These are phyloP conservation scores for Centroberyx gerrardi DNA, from an alignment of 2,797 vertebrate genomes.

Conservation along the genomic window DNA sequence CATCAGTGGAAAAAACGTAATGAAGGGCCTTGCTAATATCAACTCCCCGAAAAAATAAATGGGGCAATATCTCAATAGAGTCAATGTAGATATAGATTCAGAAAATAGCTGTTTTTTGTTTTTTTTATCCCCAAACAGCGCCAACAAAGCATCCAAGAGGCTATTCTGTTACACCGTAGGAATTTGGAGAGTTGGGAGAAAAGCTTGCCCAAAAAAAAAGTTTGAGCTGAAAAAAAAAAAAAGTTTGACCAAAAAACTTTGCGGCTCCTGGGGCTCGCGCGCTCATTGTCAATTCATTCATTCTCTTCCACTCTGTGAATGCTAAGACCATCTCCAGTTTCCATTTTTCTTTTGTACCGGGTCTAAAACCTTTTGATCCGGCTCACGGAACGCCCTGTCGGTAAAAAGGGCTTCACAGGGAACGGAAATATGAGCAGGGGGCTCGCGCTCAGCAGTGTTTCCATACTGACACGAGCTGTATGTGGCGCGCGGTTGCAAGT, in stretches of 20 bases:
- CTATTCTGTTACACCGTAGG: neutral
- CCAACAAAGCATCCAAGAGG: no score
- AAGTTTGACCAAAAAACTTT: slow-evolving; percentile 49
- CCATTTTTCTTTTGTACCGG: slow-evolving; percentile 92
- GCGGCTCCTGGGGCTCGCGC: slow-evolving; percentile 86
- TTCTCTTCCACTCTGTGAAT: slow-evolving; percentile 86
- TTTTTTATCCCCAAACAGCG: no score
- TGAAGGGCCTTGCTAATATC: no score
- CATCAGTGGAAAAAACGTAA: no score
- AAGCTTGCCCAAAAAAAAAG: slow-evolving; percentile 5
- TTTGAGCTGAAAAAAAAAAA: neutral
- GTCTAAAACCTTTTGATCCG: slow-evolving; percentile 93
- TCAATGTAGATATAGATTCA: no score
- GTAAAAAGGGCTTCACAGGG: slow-evolving; percentile 91
- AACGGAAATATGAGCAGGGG: slow-evolving; percentile 90
- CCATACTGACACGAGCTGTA: slow-evolving; percentile 66
- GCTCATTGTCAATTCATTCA: slow-evolving; percentile 90
- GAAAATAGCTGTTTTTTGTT: no score
- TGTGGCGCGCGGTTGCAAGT: slow-evolving; percentile 33
- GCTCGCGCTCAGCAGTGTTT: slow-evolving; percentile 65
- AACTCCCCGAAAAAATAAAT: no score
- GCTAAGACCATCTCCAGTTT: slow-evolving; percentile 93
- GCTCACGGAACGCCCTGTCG: slow-evolving; percentile 92
- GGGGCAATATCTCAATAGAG: no score
- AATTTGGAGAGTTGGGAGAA: neutral